These are phyloP conservation scores for Diarsia mendica DNA, from an alignment of 2,888 invertebrate species.

Conservation along the genomic window DNA sequence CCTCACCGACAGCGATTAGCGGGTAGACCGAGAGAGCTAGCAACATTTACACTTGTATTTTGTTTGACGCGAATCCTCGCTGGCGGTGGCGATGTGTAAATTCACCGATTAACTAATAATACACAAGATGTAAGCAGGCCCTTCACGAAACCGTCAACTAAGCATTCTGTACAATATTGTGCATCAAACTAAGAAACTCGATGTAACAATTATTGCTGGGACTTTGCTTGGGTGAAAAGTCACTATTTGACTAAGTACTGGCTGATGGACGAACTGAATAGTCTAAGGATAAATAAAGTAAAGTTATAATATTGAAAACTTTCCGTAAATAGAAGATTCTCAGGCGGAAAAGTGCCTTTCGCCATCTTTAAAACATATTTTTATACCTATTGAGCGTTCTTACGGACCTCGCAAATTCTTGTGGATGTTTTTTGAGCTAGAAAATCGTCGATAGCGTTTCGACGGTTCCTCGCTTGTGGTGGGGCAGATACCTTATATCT, in stretches of 20 bases:
- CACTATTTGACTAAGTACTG: too few species aligned
- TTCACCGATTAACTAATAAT: not conserved
- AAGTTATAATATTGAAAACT: not conserved
- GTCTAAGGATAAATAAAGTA: not conserved
- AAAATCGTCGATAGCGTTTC: not conserved
- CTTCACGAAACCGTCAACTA: not conserved
- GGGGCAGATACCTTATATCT: conserved; percentile 5
- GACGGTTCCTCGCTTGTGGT: not conserved
- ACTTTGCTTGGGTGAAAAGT: not conserved
- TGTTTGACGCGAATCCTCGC: not conserved
- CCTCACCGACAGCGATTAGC: not conserved
- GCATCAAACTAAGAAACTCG: not conserved
- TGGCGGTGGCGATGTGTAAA: not conserved
- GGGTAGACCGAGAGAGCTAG: not conserved
- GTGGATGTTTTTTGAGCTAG: not conserved
- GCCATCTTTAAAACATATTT: too few species aligned
- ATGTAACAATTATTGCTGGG: not conserved
- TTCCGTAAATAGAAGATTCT: not conserved
- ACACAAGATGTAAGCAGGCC: not conserved
- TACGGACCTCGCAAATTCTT: not conserved
- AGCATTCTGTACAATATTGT: too few species aligned
- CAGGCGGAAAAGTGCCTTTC: too few species aligned
- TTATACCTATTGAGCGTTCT: not conserved
- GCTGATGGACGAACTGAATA: not conserved
- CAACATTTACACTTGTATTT: not conserved